Evolutionary conservation across 2,888 invertebrate species (phyloP).

Genomic region (Steinernema hermaphroditum): DNA sequence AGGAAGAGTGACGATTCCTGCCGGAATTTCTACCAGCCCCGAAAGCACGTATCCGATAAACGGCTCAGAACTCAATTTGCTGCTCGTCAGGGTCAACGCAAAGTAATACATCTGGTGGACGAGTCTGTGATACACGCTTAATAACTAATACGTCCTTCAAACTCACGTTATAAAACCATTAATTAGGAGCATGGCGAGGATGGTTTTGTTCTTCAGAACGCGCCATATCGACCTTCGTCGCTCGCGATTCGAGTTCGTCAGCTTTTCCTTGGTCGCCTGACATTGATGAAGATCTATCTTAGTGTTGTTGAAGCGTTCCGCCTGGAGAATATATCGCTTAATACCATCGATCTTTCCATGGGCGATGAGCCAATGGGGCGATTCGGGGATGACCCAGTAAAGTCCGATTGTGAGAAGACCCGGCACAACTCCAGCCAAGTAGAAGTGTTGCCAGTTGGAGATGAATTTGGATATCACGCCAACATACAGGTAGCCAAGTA

Average conservation of each 20-base stretch:
- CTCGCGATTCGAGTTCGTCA: neutral
- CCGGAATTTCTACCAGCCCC: constrained; percentile 33
- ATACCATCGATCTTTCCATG: constrained; percentile 27
- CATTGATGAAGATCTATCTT: constrained; percentile 23
- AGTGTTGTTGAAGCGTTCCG: constrained; percentile 28
- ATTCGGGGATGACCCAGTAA: constrained; percentile 35
- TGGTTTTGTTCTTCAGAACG: constrained; percentile 4
- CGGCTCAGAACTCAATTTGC: constrained; percentile 32
- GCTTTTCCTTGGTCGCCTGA: constrained; percentile 15
- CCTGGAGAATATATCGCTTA: constrained; percentile 24
- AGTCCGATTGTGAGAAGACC: constrained; percentile 36
- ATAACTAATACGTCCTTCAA: neutral
- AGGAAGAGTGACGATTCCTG: constrained; percentile 38
- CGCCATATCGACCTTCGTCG: constrained; percentile 1
- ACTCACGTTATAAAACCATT: neutral
- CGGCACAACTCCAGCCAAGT: neutral
- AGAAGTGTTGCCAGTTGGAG: neutral
- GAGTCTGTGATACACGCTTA: too few species aligned
- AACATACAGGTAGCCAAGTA: neutral
- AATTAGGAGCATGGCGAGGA: neutral
- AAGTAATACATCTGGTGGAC: constrained; percentile 33
- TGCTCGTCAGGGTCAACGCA: constrained; percentile 34
- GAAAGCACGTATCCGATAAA: constrained; percentile 37
- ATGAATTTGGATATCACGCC: neutral
- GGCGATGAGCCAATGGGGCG: constrained; percentile 38